Evolutionary conservation across 2,888 invertebrate species (phyloP).

Genomic region (Anarsia innoxiella): DNA sequence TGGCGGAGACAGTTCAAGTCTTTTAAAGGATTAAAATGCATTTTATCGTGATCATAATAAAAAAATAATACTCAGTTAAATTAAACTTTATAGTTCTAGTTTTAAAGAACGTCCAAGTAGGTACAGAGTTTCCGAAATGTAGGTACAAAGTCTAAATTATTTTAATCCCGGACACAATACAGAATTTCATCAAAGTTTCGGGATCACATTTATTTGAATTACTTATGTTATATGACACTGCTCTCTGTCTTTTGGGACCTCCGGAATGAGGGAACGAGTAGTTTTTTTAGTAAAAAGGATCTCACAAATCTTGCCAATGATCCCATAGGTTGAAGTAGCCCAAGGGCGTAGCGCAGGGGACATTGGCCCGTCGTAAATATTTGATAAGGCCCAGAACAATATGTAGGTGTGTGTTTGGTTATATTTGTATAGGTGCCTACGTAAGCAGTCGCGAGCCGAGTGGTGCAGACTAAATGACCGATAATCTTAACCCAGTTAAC

Average conservation of each 20-base stretch:
- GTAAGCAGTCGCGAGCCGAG: neutral
- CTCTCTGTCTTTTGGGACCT: conserved; percentile 5
- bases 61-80: too few species aligned
- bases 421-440: neutral
- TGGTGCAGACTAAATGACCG: conserved; percentile 2
- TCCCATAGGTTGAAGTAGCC: conserved; percentile 12
- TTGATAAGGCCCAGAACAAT: conserved; percentile 13
- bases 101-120: too few species aligned
- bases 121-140: too few species aligned
- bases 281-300: conserved; percentile 11
- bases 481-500: conserved; percentile 4
- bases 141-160: too few species aligned
- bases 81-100: too few species aligned
- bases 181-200: conserved; percentile 1
- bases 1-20: too few species aligned
- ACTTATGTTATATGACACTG: neutral
- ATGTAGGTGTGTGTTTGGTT: neutral
- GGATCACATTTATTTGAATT: conserved; percentile 4
- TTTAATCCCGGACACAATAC: too few species aligned
- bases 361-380: conserved; percentile 14
- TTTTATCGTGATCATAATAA: too few species aligned
- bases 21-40: too few species aligned
- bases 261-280: conserved; percentile 4
- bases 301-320: conserved; percentile 12
- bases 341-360: conserved; percentile 10